A percentile compares a stretch with the other conserved stretches of the same genome.
These are phyloP conservation scores for Elysia chlorotica DNA, from an alignment of 1,140 invertebrate species.

Conservation along the genomic window DNA sequence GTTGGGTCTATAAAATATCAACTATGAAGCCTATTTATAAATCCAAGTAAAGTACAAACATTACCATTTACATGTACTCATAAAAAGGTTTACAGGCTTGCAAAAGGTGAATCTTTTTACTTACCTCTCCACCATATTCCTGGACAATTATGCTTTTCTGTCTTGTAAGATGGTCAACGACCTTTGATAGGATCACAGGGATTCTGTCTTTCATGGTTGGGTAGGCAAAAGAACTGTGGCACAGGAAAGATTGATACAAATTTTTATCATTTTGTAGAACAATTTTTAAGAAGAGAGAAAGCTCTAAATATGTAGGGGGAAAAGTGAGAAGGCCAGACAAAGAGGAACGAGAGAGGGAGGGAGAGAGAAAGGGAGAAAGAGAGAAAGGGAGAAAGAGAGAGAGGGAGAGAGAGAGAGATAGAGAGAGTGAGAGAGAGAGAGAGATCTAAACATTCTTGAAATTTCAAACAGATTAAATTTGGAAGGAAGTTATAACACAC, in stretches of 20 bases:
- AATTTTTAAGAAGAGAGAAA: neutral
- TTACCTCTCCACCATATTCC: too few relatives aligned
- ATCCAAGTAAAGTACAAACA: too few relatives aligned
- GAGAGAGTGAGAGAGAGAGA: neutral
- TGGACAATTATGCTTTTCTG: too few relatives aligned
- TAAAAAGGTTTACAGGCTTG: too few relatives aligned
- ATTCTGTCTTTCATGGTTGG: too few relatives aligned
- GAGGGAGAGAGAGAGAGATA: neutral
- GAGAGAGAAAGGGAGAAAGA: neutral
- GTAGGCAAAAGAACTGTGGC: neutral
- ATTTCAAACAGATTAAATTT: too few relatives aligned
- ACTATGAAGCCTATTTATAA: too few relatives aligned
- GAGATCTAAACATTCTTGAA: neutral
- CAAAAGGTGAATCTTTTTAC: too few relatives aligned
- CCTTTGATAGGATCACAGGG: neutral
- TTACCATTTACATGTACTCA: too few relatives aligned
- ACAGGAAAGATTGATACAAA: neutral
- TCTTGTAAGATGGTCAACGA: neutral
- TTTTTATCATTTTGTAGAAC: too few relatives aligned
- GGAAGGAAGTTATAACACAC: too few relatives aligned
- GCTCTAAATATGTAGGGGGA: neutral
- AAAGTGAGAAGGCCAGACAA: neutral
- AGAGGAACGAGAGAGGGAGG: neutral
- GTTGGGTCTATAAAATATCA: too few relatives aligned
- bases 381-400: neutral